Evolutionary conservation across 2,888 invertebrate genomes (phyloP).

Genomic region (Magallana nippona): DNA sequence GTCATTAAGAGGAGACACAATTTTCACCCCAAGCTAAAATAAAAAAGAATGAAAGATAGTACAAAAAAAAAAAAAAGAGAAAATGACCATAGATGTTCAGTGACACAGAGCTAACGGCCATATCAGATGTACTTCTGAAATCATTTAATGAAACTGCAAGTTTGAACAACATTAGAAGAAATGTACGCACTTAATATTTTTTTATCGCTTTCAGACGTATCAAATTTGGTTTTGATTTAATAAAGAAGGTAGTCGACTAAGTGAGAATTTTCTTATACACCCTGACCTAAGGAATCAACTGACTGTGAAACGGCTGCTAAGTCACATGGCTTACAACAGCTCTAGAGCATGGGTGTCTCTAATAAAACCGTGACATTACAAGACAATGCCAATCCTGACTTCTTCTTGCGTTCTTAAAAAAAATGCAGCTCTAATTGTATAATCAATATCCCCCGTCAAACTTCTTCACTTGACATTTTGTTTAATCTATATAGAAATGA

Average conservation of each 20-base stretch:
- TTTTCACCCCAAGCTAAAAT: constrained; percentile 23
- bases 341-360: background rate
- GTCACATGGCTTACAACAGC: constrained; percentile 28
- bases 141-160: background rate
- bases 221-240: background rate
- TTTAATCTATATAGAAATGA: constrained; percentile 32
- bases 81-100: constrained; percentile 21
- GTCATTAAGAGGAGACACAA: constrained; percentile 29
- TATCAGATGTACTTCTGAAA: background rate
- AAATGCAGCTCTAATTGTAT: constrained; percentile 25
- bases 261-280: background rate
- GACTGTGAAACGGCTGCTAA: background rate
- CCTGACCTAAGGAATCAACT: constrained; percentile 24
- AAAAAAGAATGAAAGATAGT: background rate
- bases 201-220: background rate
- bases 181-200: background rate
- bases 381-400: constrained; percentile 31
- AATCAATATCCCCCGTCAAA: constrained; percentile 33
- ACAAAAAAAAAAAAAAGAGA: background rate
- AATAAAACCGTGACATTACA: constrained; percentile 10
- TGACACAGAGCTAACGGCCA: constrained; percentile 1
- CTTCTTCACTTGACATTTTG: constrained; percentile 35
- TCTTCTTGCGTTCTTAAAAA: constrained; percentile 28
- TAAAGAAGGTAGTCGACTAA: no score
- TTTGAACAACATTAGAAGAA: background rate